Percentiles rank a stretch among this genome's conserved stretches.
Evolutionary conservation across 1,140 invertebrate genomes (phyloP).

Genomic region (Alviniconcha marisindica): DNA sequence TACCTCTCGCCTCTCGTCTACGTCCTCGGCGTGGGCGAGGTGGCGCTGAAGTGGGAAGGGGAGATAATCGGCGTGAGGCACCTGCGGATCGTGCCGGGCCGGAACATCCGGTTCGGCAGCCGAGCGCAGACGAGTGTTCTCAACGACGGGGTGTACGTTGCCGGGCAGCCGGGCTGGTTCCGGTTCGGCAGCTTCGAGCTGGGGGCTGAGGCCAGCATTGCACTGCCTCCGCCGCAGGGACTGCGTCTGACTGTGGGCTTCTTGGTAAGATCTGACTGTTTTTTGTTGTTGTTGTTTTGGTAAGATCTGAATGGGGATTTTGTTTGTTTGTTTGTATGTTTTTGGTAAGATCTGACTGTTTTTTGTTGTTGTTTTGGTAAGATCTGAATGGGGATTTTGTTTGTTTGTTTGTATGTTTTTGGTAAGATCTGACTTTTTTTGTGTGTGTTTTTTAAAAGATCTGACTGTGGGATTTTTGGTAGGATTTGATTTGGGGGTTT

Average conservation of each 20-base stretch:
- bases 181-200: conserved; percentile 62
- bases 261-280: conserved; percentile 55
- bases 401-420: too few relatives aligned
- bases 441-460: too few relatives aligned
- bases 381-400: too few relatives aligned
- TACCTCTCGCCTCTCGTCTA: conserved; percentile 63
- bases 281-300: too few relatives aligned
- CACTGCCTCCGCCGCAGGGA: conserved; percentile 62
- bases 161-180: conserved; percentile 60
- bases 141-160: conserved; percentile 43
- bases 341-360: too few relatives aligned
- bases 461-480: too few relatives aligned
- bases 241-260: conserved; percentile 63
- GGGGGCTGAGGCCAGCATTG: conserved; percentile 55
- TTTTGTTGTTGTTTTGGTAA: too few relatives aligned
- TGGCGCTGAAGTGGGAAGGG: conserved; percentile 67
- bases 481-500: too few relatives aligned
- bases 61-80: conserved; percentile 64
- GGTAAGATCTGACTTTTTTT: too few relatives aligned
- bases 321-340: too few relatives aligned
- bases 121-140: conserved; percentile 59
- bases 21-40: conserved; percentile 62
- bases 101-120: conserved; percentile 57
- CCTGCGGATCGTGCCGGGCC: conserved; percentile 63
- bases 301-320: too few relatives aligned